phyloP scores from a whole-genome alignment of 2,797 vertebrate species.

The Mycteria americana region DNA sequence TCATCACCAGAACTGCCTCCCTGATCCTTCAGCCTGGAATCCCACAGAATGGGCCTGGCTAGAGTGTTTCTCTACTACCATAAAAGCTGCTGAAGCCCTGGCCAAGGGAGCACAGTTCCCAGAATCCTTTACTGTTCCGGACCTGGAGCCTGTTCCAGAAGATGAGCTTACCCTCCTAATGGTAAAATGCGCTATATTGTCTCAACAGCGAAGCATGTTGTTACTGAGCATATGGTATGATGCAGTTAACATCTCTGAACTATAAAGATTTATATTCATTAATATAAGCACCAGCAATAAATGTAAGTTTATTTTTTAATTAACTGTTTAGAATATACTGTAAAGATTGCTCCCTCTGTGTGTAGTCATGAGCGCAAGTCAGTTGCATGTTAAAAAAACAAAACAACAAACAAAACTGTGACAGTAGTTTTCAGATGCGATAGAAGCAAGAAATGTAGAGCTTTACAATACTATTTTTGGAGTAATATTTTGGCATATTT shows the following conservation, averaged over 20 bases:
- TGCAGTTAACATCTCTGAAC: neutral
- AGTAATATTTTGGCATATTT: neutral
- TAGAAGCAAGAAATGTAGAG: neutral
- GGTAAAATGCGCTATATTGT: slow-evolving; percentile 72
- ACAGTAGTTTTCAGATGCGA: neutral
- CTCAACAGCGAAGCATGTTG: neutral
- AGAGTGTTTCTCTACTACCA: slow-evolving; percentile 93
- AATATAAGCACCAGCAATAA: neutral
- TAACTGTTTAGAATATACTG: neutral
- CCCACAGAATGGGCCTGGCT: slow-evolving; percentile 95
- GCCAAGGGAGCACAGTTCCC: slow-evolving; percentile 90
- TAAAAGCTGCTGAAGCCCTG: slow-evolving; percentile 94
- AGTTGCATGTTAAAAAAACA: neutral
- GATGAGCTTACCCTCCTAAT: slow-evolving; percentile 90
- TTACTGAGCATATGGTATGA: neutral
- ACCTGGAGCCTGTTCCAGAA: slow-evolving; percentile 91
- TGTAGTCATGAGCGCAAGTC: neutral
- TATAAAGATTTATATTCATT: neutral
- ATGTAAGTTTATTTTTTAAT: neutral
- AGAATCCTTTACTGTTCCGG: slow-evolving; percentile 90
- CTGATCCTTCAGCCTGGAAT: slow-evolving; percentile 84
- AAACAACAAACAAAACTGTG: neutral
- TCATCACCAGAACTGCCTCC: slow-evolving; percentile 81
- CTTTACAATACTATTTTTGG: neutral
- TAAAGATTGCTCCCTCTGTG: neutral